These are phyloP conservation scores for Candoia aspera DNA, from an alignment of 2,113 vertebrate species.

Conservation along the genomic window DNA sequence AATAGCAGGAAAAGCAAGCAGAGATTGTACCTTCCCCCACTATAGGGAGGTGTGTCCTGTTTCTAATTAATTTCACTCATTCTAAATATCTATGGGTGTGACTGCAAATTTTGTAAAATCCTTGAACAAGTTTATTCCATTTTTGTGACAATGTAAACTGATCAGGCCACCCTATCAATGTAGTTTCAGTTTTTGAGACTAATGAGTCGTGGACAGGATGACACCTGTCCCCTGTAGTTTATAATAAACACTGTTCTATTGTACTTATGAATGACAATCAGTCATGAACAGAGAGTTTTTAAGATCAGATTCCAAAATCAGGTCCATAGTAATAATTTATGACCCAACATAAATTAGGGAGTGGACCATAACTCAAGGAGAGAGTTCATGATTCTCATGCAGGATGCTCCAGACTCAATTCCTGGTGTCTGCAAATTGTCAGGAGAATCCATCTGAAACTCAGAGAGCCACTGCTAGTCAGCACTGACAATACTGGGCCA, in stretches of 20 bases:
- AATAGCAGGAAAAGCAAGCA: background rate
- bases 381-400: background rate
- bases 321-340: background rate
- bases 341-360: background rate
- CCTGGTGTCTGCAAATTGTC: background rate
- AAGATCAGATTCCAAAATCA: slow-evolving; percentile 22
- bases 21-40: background rate
- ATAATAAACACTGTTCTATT: background rate
- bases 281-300: background rate
- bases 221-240: background rate
- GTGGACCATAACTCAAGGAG: background rate
- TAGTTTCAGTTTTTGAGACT: background rate
- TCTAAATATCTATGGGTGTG: background rate
- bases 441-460: background rate
- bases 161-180: background rate
- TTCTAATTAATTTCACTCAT: background rate
- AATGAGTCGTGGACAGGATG: background rate
- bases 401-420: background rate
- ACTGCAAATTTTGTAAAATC: background rate
- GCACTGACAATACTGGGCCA: background rate
- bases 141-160: background rate
- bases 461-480: background rate
- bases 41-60: background rate
- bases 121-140: background rate
- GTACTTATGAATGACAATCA: slow-evolving; percentile 3